Base-by-base conservation (phyloP, 2,797 vertebrate species). In the Alosa sapidissima region DNA sequence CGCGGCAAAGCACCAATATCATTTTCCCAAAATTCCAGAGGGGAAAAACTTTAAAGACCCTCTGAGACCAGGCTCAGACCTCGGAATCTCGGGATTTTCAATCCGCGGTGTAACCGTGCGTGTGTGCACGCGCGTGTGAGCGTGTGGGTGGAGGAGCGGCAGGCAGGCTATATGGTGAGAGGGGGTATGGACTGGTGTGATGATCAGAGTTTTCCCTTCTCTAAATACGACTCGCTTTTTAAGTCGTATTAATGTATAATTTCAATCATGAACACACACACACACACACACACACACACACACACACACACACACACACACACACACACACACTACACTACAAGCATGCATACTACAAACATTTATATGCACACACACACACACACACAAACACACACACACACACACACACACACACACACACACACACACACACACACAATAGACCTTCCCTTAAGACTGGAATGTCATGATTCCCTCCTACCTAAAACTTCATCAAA, bases 1-100 rank as follows among this genome's bases (percentile, higher is more conserved):
- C 68, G 36, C 83, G 83, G 81, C 85, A 52, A 68, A 89, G 84
- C 78, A 86, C 85, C 72, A 93, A 91, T 87, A 91, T 88, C 9
- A 85, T 91, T 90, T 93, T 90, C 84, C 54, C 87, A 89, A 88
- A 89, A 90, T 88, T 87, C 90, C 89, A 90, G 89, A 88, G 88
- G 78, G 89, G 85, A 90, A 68, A 82, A 88, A 88, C 86, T 83
- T 87, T 85, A 85, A 87, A 88, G 88, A 83, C 87, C 85, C 68
- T 58, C 90, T 89, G 92, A 94, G 91, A 91, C 28, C 88, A 86
- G 91, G 92, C 92, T 93, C 91, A 91, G 88, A 89, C 85, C 58
- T 5, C 86, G 86, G 89, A 93, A 91, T 90, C 88, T 87, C 89
- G 89, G 91, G 92, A 92, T 93, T 93, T 93, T 88, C 87, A 89